phyloP scores from a whole-genome alignment of 2,888 invertebrate genomes.

The Napeogenes sylphis region DNA sequence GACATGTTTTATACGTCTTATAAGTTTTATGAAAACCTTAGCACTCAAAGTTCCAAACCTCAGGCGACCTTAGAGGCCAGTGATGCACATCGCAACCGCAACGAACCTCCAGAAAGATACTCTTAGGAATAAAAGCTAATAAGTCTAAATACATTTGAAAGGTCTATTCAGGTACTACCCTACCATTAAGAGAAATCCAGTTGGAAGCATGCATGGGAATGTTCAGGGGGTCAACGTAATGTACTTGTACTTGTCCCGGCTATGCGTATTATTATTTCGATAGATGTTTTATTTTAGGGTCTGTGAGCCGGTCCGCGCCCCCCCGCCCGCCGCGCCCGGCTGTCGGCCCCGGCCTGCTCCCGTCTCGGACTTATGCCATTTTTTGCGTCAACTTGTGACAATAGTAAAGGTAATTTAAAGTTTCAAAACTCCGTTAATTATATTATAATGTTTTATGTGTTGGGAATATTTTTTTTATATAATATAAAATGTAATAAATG shows the following conservation, averaged over 20 bases:
- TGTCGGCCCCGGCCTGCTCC: slow-evolving; percentile 34
- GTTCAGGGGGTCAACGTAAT: slow-evolving; percentile 76
- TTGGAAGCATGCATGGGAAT: slow-evolving; percentile 71
- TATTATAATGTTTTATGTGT: not conserved
- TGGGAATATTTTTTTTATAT: no score
- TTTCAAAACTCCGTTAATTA: not conserved
- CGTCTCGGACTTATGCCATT: slow-evolving; percentile 25
- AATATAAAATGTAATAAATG: no score
- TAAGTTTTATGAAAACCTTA: no score
- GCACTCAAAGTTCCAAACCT: not conserved
- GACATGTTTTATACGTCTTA: no score
- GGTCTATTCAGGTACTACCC: slow-evolving; percentile 67
- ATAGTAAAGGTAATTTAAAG: not conserved
- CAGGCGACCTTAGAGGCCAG: not conserved
- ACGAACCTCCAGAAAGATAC: slow-evolving; percentile 58
- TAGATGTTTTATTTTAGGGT: slow-evolving; percentile 77
- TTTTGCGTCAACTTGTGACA: not conserved
- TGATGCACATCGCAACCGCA: slow-evolving; percentile 24
- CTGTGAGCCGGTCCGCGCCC: slow-evolving; percentile 75
- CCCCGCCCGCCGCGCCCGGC: slow-evolving; percentile 62
- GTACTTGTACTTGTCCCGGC: slow-evolving; percentile 68
- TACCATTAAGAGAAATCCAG: slow-evolving; percentile 70
- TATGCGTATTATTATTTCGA: slow-evolving; percentile 76
- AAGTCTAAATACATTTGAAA: slow-evolving; percentile 68
- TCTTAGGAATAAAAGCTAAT: slow-evolving; percentile 71